Conservation (phyloP, 2,797 vertebrate genomes). For the Sylvilagus floridanus region DNA sequence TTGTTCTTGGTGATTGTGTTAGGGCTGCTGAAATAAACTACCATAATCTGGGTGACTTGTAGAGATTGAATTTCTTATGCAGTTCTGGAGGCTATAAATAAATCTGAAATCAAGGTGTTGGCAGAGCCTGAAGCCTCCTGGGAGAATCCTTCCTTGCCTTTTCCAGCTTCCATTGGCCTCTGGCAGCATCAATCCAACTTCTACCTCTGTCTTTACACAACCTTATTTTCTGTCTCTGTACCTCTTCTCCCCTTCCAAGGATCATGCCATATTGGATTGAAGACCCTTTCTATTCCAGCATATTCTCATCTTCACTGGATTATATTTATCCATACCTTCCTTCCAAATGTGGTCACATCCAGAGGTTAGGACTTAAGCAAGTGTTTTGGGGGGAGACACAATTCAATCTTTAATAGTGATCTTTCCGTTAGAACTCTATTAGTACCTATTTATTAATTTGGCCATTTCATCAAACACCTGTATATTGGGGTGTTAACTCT, state of each 20-base stretch:
- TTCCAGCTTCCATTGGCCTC: background rate
- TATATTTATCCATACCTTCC: background rate
- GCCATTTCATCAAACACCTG: background rate
- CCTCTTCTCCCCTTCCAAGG: background rate
- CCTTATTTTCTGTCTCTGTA: background rate
- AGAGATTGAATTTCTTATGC: background rate
- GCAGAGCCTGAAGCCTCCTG: background rate
- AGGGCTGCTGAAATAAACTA: background rate
- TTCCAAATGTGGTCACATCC: background rate
- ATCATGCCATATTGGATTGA: background rate
- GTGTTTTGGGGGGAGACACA: background rate
- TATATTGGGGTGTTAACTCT: background rate
- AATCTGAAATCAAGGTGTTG: background rate
- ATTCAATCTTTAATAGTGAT: background rate
- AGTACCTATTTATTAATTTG: background rate
- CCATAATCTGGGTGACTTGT: background rate
- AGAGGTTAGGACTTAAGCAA: background rate
- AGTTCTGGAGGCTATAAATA: background rate
- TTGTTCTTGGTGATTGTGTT: background rate
- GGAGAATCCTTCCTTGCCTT: background rate
- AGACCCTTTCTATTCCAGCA: background rate
- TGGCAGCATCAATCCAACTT: background rate
- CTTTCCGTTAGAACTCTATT: background rate
- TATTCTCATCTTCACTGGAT: background rate
- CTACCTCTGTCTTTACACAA: background rate